Conservation (phyloP, 1,140 invertebrate species). For the Drosophila triauraria region DNA sequence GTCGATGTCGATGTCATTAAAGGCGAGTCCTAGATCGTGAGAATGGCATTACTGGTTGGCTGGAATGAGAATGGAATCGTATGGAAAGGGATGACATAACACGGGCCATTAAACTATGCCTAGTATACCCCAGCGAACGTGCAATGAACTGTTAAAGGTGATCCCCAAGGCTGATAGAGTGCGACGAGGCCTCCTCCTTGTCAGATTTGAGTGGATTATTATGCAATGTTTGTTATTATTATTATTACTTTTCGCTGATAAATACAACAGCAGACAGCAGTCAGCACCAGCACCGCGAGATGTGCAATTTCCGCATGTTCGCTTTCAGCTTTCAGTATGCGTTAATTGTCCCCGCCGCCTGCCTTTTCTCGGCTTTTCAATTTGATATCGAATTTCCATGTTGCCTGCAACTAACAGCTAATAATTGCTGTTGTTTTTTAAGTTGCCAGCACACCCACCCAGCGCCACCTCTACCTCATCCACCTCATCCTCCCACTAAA, state of each 20-base stretch:
- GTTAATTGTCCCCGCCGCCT: slow-evolving; percentile 37
- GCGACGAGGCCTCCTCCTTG: slow-evolving; percentile 30
- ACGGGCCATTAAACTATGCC: slow-evolving; percentile 47
- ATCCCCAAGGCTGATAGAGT: slow-evolving; percentile 52
- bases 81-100: slow-evolving; percentile 44
- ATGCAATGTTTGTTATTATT: slow-evolving; percentile 56
- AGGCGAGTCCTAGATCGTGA: slow-evolving; percentile 50
- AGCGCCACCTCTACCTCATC: background rate
- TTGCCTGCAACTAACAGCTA: slow-evolving; percentile 50
- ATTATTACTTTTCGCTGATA: slow-evolving; percentile 34
- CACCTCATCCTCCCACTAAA: slow-evolving; percentile 54
- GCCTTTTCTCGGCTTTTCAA: slow-evolving; percentile 21
- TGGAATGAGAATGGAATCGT: slow-evolving; percentile 4
- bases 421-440: slow-evolving; percentile 55
- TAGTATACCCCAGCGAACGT: slow-evolving; percentile 32
- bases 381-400: slow-evolving; percentile 60
- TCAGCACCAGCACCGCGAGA: background rate
- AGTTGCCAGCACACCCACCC: slow-evolving; percentile 34
- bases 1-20: slow-evolving; percentile 31
- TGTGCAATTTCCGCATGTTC: slow-evolving; percentile 41
- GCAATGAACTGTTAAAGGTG: slow-evolving; percentile 59
- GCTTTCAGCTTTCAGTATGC: slow-evolving; percentile 31
- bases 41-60: slow-evolving; percentile 42
- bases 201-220: slow-evolving; percentile 53
- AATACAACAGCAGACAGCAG: slow-evolving; percentile 12